Conservation (phyloP, 2,113 vertebrate species). For the Gyps fulvus region DNA sequence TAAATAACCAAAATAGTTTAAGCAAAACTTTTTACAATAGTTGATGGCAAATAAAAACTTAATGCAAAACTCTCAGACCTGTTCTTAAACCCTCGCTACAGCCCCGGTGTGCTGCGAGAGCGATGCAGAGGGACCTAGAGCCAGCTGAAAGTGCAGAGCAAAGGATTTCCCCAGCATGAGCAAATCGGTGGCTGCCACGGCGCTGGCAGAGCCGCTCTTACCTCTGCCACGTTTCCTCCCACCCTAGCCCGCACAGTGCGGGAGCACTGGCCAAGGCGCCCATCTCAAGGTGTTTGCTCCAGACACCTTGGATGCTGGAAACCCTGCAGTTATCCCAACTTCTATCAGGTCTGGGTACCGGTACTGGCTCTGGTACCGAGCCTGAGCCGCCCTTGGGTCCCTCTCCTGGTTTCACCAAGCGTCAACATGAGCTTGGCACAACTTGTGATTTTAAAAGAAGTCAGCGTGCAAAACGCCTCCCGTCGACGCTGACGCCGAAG, state of each 20-base stretch:
- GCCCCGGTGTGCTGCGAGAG: background rate
- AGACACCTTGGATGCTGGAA: background rate
- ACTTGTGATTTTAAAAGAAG: background rate
- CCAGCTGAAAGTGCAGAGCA: background rate
- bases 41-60: background rate
- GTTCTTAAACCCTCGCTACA: background rate
- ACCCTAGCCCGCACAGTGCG: background rate
- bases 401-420: background rate
- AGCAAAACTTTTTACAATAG: background rate
- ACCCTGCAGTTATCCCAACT: background rate
- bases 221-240: background rate
- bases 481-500: fast-evolving
- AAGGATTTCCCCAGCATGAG: background rate
- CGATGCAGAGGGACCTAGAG: background rate
- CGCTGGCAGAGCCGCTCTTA: background rate
- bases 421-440: background rate
- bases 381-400: background rate
- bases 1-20: background rate
- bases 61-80: background rate
- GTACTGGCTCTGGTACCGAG: background rate
- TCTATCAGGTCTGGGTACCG: background rate
- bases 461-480: background rate
- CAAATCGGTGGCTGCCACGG: background rate
- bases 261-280: background rate
- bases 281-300: background rate